Percentiles rank a stretch among this genome's conserved stretches.
Evolutionary conservation across 2,113 vertebrate genomes (phyloP).

Genomic region (Nothocercus julius): DNA sequence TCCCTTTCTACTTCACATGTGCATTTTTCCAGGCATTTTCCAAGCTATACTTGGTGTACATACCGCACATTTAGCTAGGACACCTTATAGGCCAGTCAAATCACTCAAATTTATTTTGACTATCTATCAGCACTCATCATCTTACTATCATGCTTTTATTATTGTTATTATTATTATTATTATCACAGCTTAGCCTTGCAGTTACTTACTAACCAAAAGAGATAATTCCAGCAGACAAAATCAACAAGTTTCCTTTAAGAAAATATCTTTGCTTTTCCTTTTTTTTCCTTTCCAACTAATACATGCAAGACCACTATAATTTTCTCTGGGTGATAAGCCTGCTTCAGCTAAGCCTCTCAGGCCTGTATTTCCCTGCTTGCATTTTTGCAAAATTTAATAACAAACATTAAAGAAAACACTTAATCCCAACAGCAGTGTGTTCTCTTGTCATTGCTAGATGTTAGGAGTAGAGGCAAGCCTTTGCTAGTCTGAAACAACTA

Average conservation of each 20-base stretch:
- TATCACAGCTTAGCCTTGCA: not conserved
- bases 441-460: not conserved
- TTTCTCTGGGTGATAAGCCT: not conserved
- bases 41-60: not conserved
- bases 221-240: not conserved
- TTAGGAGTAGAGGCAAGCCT: not conserved
- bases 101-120: not conserved
- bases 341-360: not conserved
- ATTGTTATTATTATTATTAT: not conserved
- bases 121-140: not conserved
- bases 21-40: not conserved
- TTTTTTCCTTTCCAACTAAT: not conserved
- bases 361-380: not conserved
- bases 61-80: not conserved
- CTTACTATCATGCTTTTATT: not conserved
- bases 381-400: not conserved
- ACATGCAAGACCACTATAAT: not conserved
- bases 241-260: not conserved
- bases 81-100: not conserved
- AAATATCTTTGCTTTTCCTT: not conserved
- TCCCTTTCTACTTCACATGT: not conserved
- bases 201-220: not conserved
- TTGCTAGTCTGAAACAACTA: not conserved
- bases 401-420: not conserved
- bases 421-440: not conserved